Evolutionary conservation across 1,140 invertebrate genomes (phyloP), one percentile per base, ranked within the genome.

Genomic region (Trichogramma pretiosum): DNA sequence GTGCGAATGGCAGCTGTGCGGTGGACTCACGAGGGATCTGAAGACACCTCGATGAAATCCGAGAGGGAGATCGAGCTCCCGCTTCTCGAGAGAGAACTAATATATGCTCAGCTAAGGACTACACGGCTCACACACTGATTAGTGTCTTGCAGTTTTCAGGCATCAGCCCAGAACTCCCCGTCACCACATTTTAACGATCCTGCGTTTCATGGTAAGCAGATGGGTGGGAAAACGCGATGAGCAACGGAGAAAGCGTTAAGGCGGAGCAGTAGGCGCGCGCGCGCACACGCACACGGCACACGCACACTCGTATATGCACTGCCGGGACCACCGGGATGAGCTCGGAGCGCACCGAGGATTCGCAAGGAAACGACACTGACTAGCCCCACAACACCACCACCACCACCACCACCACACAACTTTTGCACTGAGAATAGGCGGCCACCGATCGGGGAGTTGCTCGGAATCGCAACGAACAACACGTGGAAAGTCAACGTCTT

Each of bases 131-230:
- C 67, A 69, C 65, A 69, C 61, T 61, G 38, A 56, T 57, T 64
- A 65, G 63, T 67, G 65, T 68, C 65, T 68, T 59, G 59, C 24
- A 53, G 54, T 22, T 52, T 56, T 48, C 53, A 48, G 63, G 59
- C 62, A 59, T 56, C 45, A 36, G 56, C 58, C 61, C 60, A 47
- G 32, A n/a, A n/a, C 55, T 50, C 59, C 43, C 53, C 55, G 59
- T 69, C 65, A 69, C 64, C 58, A 68, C 65, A 69, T 69, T 68
- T 67, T 69, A 55, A 65, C 48, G 34, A 67, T 68, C 53, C 59
- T 69, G 54, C 56, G 60, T 54, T 67, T 62, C 67, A 69, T 69
- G 42, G 37, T 37, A 13, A 14, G 23, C 5, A 16, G n/a, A 28
- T 5, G 1, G 42, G 21, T 37, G 21, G 8, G 35, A 37, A 18